Evolutionary conservation across 2,113 vertebrate genomes (phyloP).

Genomic region (Sebastes schlegelii): DNA sequence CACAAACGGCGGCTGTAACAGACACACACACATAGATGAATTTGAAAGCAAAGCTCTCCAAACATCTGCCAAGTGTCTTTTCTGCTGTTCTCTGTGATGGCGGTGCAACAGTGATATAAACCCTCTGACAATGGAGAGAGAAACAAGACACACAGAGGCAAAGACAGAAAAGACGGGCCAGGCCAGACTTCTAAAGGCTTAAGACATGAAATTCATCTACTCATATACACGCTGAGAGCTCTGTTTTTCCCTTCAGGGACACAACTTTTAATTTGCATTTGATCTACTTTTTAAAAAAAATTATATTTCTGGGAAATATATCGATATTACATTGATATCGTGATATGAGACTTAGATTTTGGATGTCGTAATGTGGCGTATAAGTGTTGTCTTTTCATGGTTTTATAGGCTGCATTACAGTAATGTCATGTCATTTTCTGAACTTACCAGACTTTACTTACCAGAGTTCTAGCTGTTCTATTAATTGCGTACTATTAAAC

Average conservation of each 20-base stretch:
- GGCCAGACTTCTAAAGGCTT: conserved; percentile 10
- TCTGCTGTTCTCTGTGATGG: conserved; percentile 31
- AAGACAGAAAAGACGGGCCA: not conserved
- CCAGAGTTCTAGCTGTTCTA: too few relatives aligned
- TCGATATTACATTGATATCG: too few relatives aligned
- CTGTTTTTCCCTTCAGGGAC: not conserved
- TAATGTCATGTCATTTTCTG: too few relatives aligned
- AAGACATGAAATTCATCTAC: not conserved
- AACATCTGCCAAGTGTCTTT: conserved; percentile 65
- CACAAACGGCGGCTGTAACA: conserved; percentile 8
- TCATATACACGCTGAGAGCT: not conserved
- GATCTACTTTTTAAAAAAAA: not conserved
- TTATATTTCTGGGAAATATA: too few relatives aligned
- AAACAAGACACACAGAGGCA: conserved; percentile 3
- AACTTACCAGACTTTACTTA: too few relatives aligned
- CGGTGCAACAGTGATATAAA: conserved; percentile 30
- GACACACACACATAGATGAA: not conserved
- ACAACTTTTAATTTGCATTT: not conserved
- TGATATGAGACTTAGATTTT: too few relatives aligned
- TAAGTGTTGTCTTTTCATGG: too few relatives aligned
- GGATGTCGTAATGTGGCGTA: too few relatives aligned
- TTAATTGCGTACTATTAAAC: not conserved
- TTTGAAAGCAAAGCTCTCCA: conserved; percentile 13
- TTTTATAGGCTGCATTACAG: too few relatives aligned
- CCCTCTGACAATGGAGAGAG: conserved; percentile 27